Evolutionary conservation across 2,797 vertebrate genomes (phyloP), one percentile per base, ranked within the genome.

Genomic region (Chiloscyllium punctatum): DNA sequence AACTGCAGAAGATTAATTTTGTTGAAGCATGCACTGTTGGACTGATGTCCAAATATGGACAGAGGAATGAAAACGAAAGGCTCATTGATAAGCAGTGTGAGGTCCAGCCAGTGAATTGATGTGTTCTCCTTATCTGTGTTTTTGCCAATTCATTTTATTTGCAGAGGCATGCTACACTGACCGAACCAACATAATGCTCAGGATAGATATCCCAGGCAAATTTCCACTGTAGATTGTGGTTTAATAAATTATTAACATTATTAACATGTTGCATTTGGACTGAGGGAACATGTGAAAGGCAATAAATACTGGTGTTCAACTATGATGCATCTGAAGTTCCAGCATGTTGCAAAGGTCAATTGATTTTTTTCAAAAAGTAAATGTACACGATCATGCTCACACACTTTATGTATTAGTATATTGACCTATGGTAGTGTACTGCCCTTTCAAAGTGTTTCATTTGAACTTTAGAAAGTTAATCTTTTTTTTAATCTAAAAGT

Each of bases 121-220:
- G 84, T 51, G 8, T 87, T 2, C 48, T 53, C 51, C 84, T 48
- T 30, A 25, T 27, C 37, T 42, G 84, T 51, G 48, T 8, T 87
- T 87, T 53, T 87, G 84, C 84, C 48, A 87, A 87, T 53, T 87
- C 23, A 51, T 87, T 87, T 87, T 11, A 87, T 87, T 53, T 87
- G 23, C 48, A 30, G 48, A 87, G 51, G 21, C 9, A 13, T 37
- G 77, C 33, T 16, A 37, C n/a, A 79, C 79, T 82, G 79, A 82
- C 84, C 5, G 27, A 53, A 51, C 48, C 84, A 87, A 87, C 27
- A 53, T 51, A 27, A 48, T 87, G 84, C 84, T 53, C 21, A 87
- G 23, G 48, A 51, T 87, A 30, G 30, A 53, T 27, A 53, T 53
- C 3, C 25, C 84, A 27, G 84, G 84, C 48, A 87, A 87, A 9